Evolutionary conservation across 2,888 invertebrate species (phyloP).

Genomic region (Coelogynopora nodosa): DNA sequence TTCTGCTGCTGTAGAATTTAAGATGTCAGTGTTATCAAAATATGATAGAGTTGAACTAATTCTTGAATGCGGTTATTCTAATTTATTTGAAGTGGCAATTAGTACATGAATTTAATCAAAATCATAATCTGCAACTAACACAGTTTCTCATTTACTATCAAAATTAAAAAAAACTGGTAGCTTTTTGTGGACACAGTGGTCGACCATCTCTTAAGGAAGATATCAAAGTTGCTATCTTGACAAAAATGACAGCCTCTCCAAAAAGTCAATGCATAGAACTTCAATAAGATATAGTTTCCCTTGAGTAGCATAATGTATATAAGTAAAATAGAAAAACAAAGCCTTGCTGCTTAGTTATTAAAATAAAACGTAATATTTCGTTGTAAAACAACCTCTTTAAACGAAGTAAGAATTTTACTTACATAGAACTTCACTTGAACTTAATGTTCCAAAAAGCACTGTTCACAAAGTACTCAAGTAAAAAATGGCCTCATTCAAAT

Average conservation of each 20-base stretch:
- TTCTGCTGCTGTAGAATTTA: not conserved
- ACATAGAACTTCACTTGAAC: not conserved
- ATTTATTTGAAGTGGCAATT: not conserved
- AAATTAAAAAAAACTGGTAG: not conserved
- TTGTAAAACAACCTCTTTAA: too few species aligned
- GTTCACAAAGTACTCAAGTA: not conserved
- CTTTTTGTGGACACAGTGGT: too few species aligned
- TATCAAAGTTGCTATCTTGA: not conserved
- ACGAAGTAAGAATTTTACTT: too few species aligned
- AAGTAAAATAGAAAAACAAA: too few species aligned
- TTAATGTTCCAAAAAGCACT: not conserved
- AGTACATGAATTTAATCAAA: not conserved
- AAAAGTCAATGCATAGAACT: not conserved
- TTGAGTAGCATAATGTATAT: too few species aligned
- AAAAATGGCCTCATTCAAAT: not conserved
- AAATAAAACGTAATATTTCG: too few species aligned
- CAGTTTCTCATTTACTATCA: not conserved
- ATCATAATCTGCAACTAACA: not conserved
- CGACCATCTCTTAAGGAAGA: too few species aligned
- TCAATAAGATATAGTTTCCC: too few species aligned
- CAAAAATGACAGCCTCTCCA: not conserved
- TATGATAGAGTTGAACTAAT: not conserved
- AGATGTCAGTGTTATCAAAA: not conserved
- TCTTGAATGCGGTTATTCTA: not conserved
- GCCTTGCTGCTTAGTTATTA: too few species aligned